Percentiles rank a stretch among this genome's conserved stretches.
phyloP scores from a whole-genome alignment of 2,113 vertebrate genomes.

The Scalopus aquaticus region DNA sequence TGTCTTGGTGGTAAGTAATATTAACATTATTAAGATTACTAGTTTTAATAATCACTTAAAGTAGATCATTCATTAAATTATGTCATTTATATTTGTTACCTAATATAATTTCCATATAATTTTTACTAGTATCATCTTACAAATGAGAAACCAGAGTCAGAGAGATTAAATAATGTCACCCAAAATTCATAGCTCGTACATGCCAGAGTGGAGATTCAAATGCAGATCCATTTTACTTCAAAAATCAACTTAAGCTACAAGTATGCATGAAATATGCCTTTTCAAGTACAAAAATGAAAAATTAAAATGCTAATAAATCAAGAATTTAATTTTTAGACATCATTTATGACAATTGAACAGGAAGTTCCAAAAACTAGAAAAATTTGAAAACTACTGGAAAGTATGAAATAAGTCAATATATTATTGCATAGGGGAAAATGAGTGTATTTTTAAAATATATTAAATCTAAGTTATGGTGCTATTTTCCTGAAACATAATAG shows the following conservation, averaged over 20 bases:
- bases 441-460: slow-evolving; percentile 10
- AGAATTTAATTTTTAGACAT: neutral
- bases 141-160: slow-evolving; percentile 9
- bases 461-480: neutral
- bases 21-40: slow-evolving; percentile 13
- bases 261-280: neutral
- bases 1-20: neutral
- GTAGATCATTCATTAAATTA: neutral
- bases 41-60: neutral
- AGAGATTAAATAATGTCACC: neutral
- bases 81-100: neutral
- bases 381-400: neutral
- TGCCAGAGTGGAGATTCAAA: neutral
- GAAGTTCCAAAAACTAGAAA: slow-evolving; percentile 30
- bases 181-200: neutral
- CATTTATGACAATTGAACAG: neutral
- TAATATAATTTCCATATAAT: neutral
- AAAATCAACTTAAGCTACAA: neutral
- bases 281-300: slow-evolving; percentile 24
- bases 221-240: neutral
- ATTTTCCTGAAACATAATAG: neutral
- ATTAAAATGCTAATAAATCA: neutral
- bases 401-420: neutral
- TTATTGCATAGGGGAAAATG: neutral
- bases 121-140: neutral